phyloP scores from a whole-genome alignment of 2,113 vertebrate genomes.

The Morone chrysops region DNA sequence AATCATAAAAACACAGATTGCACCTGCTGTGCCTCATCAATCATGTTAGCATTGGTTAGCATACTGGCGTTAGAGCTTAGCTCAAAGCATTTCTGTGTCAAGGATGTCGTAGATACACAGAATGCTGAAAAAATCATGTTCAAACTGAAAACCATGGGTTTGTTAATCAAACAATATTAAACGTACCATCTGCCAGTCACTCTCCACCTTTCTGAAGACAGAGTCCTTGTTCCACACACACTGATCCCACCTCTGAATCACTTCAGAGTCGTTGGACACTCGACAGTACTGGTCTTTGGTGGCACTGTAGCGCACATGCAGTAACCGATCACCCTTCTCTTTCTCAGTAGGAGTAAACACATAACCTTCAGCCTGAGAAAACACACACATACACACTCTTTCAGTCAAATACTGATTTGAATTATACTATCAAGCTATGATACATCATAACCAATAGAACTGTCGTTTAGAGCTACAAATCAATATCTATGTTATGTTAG shows the following conservation, averaged over 20 bases:
- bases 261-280: constrained; percentile 85
- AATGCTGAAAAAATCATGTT: too few relatives aligned
- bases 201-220: constrained; percentile 92
- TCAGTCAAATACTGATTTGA: neutral
- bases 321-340: constrained; percentile 86
- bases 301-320: constrained; percentile 89
- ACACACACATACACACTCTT: constrained; percentile 15
- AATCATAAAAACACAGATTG: neutral
- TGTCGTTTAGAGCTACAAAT: too few relatives aligned
- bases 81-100: neutral
- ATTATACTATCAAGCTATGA: neutral
- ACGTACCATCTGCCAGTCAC: constrained; percentile 95
- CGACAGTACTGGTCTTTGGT: constrained; percentile 89
- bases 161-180: neutral
- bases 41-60: too few relatives aligned
- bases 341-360: constrained; percentile 89
- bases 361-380: constrained; percentile 74
- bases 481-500: too few relatives aligned
- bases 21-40: neutral
- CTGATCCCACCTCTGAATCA: constrained; percentile 88
- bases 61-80: neutral
- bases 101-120: too few relatives aligned
- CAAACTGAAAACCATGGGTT: neutral
- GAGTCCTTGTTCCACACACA: constrained; percentile 90
- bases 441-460: too few relatives aligned